A percentile compares a stretch with the other conserved stretches of the same genome.
phyloP scores from a whole-genome alignment of 2,113 vertebrate species.

The Misgurnus mizolepis region DNA sequence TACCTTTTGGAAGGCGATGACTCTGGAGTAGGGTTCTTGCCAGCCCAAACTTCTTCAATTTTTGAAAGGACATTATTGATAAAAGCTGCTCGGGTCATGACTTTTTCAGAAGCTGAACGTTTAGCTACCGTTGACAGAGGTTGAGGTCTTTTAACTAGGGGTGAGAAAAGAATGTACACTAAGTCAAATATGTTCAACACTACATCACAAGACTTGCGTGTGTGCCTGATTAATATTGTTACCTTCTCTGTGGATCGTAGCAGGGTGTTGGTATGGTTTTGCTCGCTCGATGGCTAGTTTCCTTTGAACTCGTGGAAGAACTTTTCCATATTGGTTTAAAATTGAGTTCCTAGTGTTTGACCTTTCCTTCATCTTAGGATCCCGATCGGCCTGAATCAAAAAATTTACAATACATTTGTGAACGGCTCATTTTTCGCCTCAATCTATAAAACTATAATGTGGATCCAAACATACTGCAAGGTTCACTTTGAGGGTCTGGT shows the following conservation, averaged over 20 bases:
- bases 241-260: conserved; percentile 83
- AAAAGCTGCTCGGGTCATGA: conserved; percentile 86
- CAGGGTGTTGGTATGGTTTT: conserved; percentile 83
- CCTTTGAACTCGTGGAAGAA: conserved; percentile 88
- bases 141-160: conserved; percentile 84
- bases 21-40: conserved; percentile 66
- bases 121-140: conserved; percentile 88
- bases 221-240: background rate
- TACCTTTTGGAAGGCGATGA: conserved; percentile 74
- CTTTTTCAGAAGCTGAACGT: conserved; percentile 74
- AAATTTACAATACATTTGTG: background rate
- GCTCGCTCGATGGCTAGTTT: conserved; percentile 85
- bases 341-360: conserved; percentile 86
- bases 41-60: conserved; percentile 87
- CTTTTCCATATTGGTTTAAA: conserved; percentile 85
- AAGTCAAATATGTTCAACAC: background rate
- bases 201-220: background rate
- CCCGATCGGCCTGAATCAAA: conserved; percentile 79
- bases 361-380: conserved; percentile 84
- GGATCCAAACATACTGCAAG: conserved; percentile 71
- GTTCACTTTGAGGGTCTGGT: conserved; percentile 84
- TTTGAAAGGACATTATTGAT: conserved; percentile 87
- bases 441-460: background rate
- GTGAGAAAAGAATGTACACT: background rate
- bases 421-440: background rate